These are phyloP conservation scores for Caenorhabditis tropicalis DNA, from an alignment of 1,140 invertebrate genomes.

Conservation along the genomic window DNA sequence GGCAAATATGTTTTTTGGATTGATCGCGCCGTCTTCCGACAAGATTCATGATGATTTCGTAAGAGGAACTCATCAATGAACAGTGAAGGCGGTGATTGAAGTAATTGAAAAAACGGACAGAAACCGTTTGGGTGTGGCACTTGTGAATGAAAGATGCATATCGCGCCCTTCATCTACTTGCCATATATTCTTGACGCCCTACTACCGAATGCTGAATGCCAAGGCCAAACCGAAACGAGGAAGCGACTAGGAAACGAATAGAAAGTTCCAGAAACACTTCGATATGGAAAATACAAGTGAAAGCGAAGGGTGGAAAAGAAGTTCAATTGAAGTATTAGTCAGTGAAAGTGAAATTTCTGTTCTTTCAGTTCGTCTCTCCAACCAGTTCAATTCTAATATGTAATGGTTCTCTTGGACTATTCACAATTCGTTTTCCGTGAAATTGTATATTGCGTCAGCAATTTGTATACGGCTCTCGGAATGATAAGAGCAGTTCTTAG, in stretches of 20 bases:
- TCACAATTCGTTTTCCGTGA: neutral
- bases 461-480: neutral
- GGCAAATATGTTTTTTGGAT: conserved; percentile 39
- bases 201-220: conserved; percentile 3
- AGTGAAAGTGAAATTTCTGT: conserved; percentile 4
- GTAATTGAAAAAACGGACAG: neutral
- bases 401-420: neutral
- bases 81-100: neutral
- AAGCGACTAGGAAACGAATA: neutral
- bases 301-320: neutral
- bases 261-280: conserved; percentile 1
- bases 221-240: conserved; percentile 1
- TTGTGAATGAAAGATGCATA: neutral
- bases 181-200: conserved; percentile 26
- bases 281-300: neutral
- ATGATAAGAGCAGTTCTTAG: neutral
- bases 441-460: neutral
- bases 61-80: neutral
- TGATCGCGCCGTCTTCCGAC: neutral
- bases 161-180: neutral
- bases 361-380: neutral
- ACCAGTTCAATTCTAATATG: neutral
- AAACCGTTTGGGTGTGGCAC: conserved; percentile 6
- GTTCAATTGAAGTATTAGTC: conserved; percentile 33
- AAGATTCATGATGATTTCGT: conserved; percentile 3